Conservation (phyloP, 2,113 vertebrate genomes). For the Chrysemys picta region DNA sequence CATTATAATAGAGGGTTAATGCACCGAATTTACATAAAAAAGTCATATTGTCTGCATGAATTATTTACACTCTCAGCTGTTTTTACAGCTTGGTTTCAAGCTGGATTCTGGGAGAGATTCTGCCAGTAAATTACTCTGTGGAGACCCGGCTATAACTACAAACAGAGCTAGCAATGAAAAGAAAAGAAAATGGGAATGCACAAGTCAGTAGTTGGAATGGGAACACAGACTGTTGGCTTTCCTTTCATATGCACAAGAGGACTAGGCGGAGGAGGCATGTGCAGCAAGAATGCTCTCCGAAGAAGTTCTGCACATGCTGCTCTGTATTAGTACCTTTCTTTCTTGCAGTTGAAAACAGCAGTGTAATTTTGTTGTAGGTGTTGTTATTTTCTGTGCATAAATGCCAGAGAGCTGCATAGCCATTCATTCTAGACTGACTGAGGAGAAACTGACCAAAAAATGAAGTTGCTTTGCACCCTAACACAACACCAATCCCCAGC, state of each 20-base stretch:
- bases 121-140: conserved; percentile 94
- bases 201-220: conserved; percentile 48
- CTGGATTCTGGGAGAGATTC: conserved; percentile 94
- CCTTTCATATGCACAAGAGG: neutral
- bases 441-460: neutral
- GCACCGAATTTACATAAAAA: conserved; percentile 99
- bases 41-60: conserved; percentile 99
- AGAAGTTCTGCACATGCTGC: neutral
- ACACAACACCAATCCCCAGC: neutral
- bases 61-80: conserved; percentile 99
- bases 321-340: fast-evolving
- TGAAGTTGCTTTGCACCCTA: neutral
- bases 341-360: neutral
- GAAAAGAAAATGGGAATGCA: conserved; percentile 71
- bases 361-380: neutral
- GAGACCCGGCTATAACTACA: conserved; percentile 86
- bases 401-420: neutral
- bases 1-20: conserved; percentile 99
- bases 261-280: neutral
- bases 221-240: neutral
- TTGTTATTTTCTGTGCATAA: neutral
- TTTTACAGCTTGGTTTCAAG: conserved; percentile 96
- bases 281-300: neutral
- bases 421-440: neutral
- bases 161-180: conserved; percentile 73